Percentiles rank a stretch among this genome's conserved stretches.
Evolutionary conservation across 2,888 invertebrate species (phyloP).

Genomic region (Melieria crassipennis): DNA sequence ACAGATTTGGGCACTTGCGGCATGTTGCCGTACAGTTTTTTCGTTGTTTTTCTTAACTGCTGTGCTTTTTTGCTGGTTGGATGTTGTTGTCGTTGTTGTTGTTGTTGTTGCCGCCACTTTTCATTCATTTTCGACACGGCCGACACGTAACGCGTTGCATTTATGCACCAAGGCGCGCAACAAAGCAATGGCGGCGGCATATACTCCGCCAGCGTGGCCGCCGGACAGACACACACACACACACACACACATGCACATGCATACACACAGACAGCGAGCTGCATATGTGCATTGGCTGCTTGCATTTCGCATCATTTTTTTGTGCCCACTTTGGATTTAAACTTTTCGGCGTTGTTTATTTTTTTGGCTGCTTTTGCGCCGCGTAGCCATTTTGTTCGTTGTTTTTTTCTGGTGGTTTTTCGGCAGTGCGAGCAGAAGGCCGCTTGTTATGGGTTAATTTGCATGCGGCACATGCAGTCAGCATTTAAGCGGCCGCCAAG

Average conservation of each 20-base stretch:
- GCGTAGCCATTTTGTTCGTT: background rate
- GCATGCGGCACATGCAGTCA: slow-evolving; percentile 13
- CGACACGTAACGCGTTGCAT: slow-evolving; percentile 21
- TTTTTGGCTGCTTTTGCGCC: background rate
- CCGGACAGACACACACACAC: background rate
- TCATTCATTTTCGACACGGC: slow-evolving; percentile 12
- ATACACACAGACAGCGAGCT: background rate
- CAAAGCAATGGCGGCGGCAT: background rate
- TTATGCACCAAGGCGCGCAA: slow-evolving; percentile 22
- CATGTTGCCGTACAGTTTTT: slow-evolving; percentile 3
- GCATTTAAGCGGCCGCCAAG: too few relatives aligned
- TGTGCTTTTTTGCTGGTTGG: background rate
- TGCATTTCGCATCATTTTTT: slow-evolving; percentile 2
- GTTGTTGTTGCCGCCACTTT: slow-evolving; percentile 5
- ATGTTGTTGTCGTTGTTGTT: background rate
- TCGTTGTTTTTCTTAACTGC: too few relatives aligned
- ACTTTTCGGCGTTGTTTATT: background rate
- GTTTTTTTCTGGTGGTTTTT: background rate
- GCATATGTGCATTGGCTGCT: background rate
- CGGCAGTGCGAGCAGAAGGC: slow-evolving; percentile 1
- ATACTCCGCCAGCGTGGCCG: background rate
- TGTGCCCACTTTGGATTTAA: background rate
- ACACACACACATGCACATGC: background rate
- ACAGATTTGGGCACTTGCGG: slow-evolving; percentile 25
- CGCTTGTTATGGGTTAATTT: slow-evolving; percentile 28